These are phyloP conservation scores for Styela plicata DNA, from an alignment of 23 tunicate genomes.

Conservation along the genomic window DNA sequence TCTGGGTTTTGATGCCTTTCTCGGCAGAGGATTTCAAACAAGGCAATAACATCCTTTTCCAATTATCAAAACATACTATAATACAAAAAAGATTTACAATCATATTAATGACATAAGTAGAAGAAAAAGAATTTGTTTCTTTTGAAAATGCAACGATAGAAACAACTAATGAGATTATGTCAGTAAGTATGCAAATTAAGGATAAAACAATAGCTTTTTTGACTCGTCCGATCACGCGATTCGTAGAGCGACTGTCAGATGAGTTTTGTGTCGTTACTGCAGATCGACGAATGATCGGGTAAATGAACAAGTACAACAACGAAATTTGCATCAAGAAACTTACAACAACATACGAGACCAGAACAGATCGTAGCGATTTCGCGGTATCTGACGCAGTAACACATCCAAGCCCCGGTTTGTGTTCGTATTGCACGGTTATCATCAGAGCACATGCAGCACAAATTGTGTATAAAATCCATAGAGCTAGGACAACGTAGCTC, in stretches of 20 bases:
- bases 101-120: constrained; percentile 24
- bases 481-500: constrained; percentile 20
- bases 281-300: constrained; percentile 38
- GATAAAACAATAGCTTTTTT: constrained; percentile 51
- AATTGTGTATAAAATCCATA: constrained; percentile 34
- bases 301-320: constrained; percentile 41
- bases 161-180: constrained; percentile 25
- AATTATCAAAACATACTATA: constrained; percentile 56
- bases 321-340: constrained; percentile 41
- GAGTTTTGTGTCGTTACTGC: background rate
- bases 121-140: background rate
- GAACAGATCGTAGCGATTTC: background rate
- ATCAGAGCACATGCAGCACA: background rate
- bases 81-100: constrained; percentile 36
- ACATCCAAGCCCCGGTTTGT: constrained; percentile 34
- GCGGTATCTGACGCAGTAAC: background rate
- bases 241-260: background rate
- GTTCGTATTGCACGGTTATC: background rate
- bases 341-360: constrained; percentile 2
- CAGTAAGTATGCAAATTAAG: constrained; percentile 34
- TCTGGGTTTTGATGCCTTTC: background rate
- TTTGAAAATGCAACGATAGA: background rate
- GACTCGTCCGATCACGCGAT: constrained; percentile 30
- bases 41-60: constrained; percentile 48
- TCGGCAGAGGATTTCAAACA: background rate